A percentile compares a stretch with the other conserved stretches of the same genome.
Evolutionary conservation across 2,797 vertebrate genomes (phyloP).

Genomic region (Pipistrellus nathusii): DNA sequence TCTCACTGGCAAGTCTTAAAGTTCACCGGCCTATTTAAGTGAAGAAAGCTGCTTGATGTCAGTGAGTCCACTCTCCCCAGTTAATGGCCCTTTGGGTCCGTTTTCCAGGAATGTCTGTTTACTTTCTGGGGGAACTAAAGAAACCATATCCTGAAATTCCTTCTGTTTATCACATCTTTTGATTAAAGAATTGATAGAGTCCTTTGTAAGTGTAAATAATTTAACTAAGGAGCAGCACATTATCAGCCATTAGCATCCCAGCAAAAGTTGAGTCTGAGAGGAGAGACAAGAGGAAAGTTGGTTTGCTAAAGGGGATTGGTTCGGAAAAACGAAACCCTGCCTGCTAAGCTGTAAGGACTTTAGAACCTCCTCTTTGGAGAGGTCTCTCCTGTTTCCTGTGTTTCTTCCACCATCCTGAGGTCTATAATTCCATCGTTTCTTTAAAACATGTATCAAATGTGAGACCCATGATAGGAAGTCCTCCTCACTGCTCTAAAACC

Average conservation of each 20-base stretch:
- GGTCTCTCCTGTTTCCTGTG: neutral
- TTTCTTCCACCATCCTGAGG: neutral
- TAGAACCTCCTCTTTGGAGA: neutral
- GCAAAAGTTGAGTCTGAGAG: neutral
- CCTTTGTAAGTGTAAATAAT: conserved; percentile 42
- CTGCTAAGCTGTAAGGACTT: neutral
- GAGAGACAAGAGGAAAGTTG: neutral
- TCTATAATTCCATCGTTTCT: conserved; percentile 20
- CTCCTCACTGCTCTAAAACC: neutral
- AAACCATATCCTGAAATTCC: neutral
- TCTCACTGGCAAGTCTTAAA: neutral
- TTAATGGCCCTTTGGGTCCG: neutral
- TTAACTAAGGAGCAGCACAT: neutral
- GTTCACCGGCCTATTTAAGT: neutral
- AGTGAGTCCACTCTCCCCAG: neutral
- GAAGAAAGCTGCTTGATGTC: conserved; percentile 5
- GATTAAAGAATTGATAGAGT: conserved; percentile 44
- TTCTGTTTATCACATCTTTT: conserved; percentile 56
- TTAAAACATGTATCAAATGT: conserved; percentile 1
- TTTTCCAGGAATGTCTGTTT: conserved; percentile 26
- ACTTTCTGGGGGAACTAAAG: neutral
- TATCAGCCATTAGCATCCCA: neutral
- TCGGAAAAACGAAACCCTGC: conserved; percentile 8
- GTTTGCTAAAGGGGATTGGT: conserved; percentile 22
- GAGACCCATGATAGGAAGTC: neutral